Evolutionary conservation across 1,140 invertebrate genomes (phyloP), one percentile per base, ranked within the genome.

Genomic region (Musca domestica): DNA sequence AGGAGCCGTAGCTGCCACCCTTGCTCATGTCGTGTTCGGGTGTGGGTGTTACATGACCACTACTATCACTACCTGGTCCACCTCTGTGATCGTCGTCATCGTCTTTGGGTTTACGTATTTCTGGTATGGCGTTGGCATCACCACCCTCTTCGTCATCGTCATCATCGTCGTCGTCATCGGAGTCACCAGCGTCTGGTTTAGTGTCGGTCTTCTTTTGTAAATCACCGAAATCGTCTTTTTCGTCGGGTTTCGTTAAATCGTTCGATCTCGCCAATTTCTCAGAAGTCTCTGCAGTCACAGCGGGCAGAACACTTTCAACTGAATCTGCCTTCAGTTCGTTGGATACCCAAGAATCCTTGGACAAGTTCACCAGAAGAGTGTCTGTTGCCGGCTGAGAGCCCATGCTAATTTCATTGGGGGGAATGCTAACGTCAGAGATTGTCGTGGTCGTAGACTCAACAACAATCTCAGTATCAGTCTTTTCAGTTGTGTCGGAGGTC

Each of bases 11-110:
- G 65, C 80, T 77, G 22, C 82, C 83, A 41, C 78, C 76, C 41
- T 76, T 71, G 41, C 70, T 74, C 61, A 74, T 71, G 67, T 82
- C 80, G 64, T 76, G 78, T 67, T 77, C 83, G 75, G 72, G 84
- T 72, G 71, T 81, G 61, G 76, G 86, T 76, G 87, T 87, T 65
- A 84, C 84, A 67, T 84, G 85, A 71, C 85, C 86, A 72, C 87
- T 87, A 47, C 86, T 85, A 77, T 84, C 83, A 73, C 83, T 85
- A 75, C 87, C 87, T 67, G 83, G 84, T 81, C 88, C 88, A 72
- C 86, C 85, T 71, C 89, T 87, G 25, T 80, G 72, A 30, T 76
- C 74, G 47, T 82, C 80, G 27, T 77, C 73, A 41, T 77, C 74
- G 69, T 74, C 76, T 34, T 67, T 68, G 6, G 27, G 52, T 74